Conservation (phyloP, 1,140 invertebrate species). For the Aphelenchoides fujianensis region DNA sequence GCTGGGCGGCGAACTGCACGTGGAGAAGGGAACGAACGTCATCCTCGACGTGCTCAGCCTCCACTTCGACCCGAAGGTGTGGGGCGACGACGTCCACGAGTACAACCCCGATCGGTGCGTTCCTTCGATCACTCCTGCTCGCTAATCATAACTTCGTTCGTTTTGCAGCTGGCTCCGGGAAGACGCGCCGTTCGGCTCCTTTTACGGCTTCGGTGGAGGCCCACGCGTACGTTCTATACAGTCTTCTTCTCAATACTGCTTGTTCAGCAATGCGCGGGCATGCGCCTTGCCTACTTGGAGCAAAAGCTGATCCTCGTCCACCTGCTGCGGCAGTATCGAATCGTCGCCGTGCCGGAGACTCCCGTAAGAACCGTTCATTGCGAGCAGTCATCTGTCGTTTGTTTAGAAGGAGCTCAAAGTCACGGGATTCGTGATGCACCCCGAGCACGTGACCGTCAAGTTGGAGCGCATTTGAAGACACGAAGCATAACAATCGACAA, state of each 20-base stretch:
- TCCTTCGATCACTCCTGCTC: neutral
- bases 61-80: slow-evolving; percentile 38
- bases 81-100: slow-evolving; percentile 47
- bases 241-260: too few relatives aligned
- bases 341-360: too few relatives aligned
- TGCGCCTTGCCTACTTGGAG: neutral
- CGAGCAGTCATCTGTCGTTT: too few relatives aligned
- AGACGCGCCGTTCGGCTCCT: neutral
- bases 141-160: neutral
- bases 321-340: too few relatives aligned
- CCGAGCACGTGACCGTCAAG: too few relatives aligned
- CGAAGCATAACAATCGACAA: too few relatives aligned
- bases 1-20: slow-evolving; percentile 33
- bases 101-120: slow-evolving; percentile 39
- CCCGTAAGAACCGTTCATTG: too few relatives aligned
- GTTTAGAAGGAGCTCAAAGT: too few relatives aligned
- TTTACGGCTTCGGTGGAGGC: neutral
- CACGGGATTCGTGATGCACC: too few relatives aligned
- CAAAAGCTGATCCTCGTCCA: neutral
- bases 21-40: slow-evolving; percentile 43
- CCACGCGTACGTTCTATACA: too few relatives aligned
- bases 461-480: too few relatives aligned
- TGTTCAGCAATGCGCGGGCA: slow-evolving; percentile 5
- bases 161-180: slow-evolving; percentile 7
- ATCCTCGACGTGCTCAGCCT: slow-evolving; percentile 36